Evolutionary conservation across 2,797 vertebrate genomes (phyloP).

Genomic region (Anabacerthia variegaticeps): DNA sequence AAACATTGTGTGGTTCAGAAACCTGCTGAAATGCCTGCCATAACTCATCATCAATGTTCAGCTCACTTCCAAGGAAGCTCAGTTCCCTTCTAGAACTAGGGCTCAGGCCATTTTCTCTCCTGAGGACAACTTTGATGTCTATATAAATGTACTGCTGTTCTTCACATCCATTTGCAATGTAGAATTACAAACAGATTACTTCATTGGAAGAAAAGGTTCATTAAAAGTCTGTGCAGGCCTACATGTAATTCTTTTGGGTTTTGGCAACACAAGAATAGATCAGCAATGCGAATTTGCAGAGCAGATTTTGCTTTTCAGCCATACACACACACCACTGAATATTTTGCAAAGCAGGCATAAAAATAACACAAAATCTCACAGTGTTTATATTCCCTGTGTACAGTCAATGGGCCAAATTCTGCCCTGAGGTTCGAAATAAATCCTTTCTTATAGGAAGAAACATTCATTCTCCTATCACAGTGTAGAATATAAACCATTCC

Average conservation of each 20-base stretch:
- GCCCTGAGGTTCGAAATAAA: neutral
- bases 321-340: neutral
- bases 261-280: neutral
- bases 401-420: neutral
- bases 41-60: neutral
- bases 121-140: neutral
- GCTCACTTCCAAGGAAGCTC: conserved; percentile 6
- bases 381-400: neutral
- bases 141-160: neutral
- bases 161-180: conserved; percentile 20
- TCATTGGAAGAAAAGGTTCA: conserved; percentile 14
- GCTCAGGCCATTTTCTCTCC: neutral
- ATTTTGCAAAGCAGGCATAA: conserved; percentile 9
- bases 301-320: conserved; percentile 3
- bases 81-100: neutral
- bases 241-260: neutral
- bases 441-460: neutral
- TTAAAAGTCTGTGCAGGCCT: neutral
- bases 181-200: neutral
- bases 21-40: neutral
- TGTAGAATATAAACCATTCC: neutral
- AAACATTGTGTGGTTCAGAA: neutral
- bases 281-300: neutral
- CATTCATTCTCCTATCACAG: neutral
- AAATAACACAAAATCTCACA: neutral